Base-by-base conservation (phyloP, 1,140 invertebrate species). In the Acarapis woodi region DNA sequence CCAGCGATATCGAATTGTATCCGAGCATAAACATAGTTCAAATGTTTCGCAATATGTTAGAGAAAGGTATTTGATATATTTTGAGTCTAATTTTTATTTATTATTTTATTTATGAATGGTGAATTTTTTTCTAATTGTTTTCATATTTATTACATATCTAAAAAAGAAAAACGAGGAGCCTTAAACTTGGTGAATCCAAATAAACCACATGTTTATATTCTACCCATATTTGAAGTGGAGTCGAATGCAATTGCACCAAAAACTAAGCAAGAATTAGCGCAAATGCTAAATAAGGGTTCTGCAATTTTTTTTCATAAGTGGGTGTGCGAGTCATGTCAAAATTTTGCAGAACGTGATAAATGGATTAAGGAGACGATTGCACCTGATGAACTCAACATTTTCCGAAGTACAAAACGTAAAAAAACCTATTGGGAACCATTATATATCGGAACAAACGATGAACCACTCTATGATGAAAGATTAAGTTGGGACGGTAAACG, bases 241-340 rank as follows among this genome's bases (percentile, higher is more conserved):
- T 65, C 43, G 51, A 22, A 65, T 57, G 39, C 73, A 68, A 53
- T 51, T 41, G 39, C 60, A 39, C 69, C 74, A 30, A 73, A 73
- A 30, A 72, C 69, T 31, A 82, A 83, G 54, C 67, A 63, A 0
- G 62, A 66, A 48, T 55, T 85, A 46, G 46, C 61, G 0, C 37
- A 51, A 19, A 52, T 62, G 41, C 49, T 60, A 31, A 48, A 48
- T 5, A 45, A 51, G 3, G 47, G 53, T 22, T 47, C 52, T 14
- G 78, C 76, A 1, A 74, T 85, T 46, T 76, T 77, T 10, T 87
- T 87, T 52, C 80, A 87, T 52, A 78, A 83, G 51, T 74, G 73
- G 47, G 63, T 85, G 2, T 87, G 79, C 48, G 64, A 76, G 8
- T 68, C 68, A 29, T 87, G 80, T 51, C 80, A 87, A 50, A 75